Evolutionary conservation across 2,113 vertebrate genomes (phyloP).

Genomic region (Nettapus auritus): DNA sequence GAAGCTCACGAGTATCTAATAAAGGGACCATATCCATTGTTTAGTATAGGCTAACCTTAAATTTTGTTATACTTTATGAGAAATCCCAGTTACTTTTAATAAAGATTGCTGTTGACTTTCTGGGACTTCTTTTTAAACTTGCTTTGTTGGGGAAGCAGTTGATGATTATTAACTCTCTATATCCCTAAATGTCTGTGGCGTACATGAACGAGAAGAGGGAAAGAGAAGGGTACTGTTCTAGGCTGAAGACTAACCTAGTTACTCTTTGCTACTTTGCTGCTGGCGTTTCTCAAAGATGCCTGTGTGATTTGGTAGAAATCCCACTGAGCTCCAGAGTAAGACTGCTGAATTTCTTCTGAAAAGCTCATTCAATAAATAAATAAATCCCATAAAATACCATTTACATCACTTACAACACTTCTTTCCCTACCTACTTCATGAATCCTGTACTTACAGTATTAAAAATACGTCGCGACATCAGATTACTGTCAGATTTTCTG

Average conservation of each 20-base stretch:
- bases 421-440: not conserved
- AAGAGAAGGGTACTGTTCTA: not conserved
- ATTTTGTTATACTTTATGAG: not conserved
- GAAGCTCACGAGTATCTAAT: not conserved
- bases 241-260: not conserved
- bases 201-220: not conserved
- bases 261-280: not conserved
- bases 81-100: too few species aligned
- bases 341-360: not conserved
- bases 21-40: not conserved
- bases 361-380: not conserved
- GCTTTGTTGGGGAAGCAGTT: not conserved
- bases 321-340: not conserved
- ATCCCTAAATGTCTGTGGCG: not conserved
- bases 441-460: not conserved
- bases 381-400: not conserved
- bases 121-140: not conserved
- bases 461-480: not conserved
- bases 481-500: slow-evolving; percentile 15
- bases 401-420: not conserved
- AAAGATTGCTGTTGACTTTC: not conserved
- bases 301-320: not conserved
- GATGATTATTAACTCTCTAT: not conserved
- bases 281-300: not conserved
- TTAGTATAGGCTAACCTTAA: not conserved